Conservation (phyloP, 2,113 vertebrate species). For the Archilochus colubris region DNA sequence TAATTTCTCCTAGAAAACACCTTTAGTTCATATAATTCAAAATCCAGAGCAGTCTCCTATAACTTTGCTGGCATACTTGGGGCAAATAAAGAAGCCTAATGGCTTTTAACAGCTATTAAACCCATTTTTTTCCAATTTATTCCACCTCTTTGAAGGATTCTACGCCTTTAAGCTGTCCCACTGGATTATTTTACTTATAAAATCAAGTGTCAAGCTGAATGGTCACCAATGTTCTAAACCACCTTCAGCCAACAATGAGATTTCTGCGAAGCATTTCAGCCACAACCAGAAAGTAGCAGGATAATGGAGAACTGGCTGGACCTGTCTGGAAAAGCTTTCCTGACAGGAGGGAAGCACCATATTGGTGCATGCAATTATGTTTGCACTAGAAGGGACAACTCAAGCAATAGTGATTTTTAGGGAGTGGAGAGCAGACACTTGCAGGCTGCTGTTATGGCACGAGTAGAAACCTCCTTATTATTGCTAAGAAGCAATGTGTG, state of each 20-base stretch:
- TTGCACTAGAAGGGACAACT: neutral
- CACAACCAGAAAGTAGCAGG: neutral
- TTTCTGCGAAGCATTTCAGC: neutral
- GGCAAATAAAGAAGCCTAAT: neutral
- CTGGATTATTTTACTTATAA: neutral
- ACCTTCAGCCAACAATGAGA: accelerated
- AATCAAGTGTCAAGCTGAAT: neutral
- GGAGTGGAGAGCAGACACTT: neutral
- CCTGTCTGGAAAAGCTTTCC: neutral
- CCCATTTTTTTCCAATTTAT: neutral
- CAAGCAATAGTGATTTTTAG: neutral
- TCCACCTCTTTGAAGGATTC: neutral
- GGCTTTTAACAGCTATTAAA: neutral
- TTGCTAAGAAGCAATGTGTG: neutral
- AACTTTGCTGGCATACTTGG: neutral
- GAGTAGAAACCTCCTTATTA: neutral
- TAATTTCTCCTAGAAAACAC: neutral
- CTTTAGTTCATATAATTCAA: neutral
- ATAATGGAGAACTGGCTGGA: neutral
- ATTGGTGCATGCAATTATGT: neutral
- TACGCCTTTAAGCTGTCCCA: neutral
- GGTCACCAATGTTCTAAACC: neutral
- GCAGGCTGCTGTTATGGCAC: neutral
- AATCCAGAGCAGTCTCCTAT: neutral
- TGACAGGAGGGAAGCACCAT: neutral